These are phyloP conservation scores for Varanus salvator DNA, from an alignment of 2,113 vertebrate species.

Conservation along the genomic window DNA sequence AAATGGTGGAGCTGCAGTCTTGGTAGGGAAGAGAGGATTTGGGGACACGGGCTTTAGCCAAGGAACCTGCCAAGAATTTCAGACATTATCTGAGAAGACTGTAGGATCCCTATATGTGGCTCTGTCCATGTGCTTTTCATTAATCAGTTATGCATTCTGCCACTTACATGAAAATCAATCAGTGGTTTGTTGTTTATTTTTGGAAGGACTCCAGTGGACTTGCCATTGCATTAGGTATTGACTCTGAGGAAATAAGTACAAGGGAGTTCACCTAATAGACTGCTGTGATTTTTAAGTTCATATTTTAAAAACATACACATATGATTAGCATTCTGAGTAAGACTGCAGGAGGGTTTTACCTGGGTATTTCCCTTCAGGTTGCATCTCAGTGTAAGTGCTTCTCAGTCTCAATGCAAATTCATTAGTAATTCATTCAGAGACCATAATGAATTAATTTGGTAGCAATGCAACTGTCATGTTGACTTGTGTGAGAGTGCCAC, in stretches of 20 bases:
- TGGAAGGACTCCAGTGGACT: conserved; percentile 3
- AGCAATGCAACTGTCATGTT: conserved; percentile 48
- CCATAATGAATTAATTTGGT: conserved; percentile 54
- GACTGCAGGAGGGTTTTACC: conserved; percentile 5
- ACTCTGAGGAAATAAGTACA: conserved; percentile 6
- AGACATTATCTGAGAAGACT: too few relatives aligned
- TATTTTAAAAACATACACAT: neutral
- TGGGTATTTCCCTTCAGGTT: conserved; percentile 41
- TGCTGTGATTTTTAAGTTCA: neutral
- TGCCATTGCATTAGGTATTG: neutral
- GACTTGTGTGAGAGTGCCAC: conserved; percentile 23
- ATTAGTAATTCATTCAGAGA: conserved; percentile 54
- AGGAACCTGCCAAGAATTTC: too few relatives aligned
- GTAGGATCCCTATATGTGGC: conserved; percentile 18
- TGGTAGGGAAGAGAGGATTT: neutral
- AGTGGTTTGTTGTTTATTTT: conserved; percentile 21
- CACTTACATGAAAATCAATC: neutral
- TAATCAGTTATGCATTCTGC: neutral
- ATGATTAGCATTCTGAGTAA: conserved; percentile 49
- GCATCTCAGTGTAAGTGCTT: conserved; percentile 33
- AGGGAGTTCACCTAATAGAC: neutral
- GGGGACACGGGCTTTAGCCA: too few relatives aligned
- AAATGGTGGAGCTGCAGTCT: neutral
- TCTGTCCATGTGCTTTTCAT: conserved; percentile 36
- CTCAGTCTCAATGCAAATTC: conserved; percentile 39